phyloP scores from a whole-genome alignment of 2,888 invertebrate genomes.

The Cetonia aurata region DNA sequence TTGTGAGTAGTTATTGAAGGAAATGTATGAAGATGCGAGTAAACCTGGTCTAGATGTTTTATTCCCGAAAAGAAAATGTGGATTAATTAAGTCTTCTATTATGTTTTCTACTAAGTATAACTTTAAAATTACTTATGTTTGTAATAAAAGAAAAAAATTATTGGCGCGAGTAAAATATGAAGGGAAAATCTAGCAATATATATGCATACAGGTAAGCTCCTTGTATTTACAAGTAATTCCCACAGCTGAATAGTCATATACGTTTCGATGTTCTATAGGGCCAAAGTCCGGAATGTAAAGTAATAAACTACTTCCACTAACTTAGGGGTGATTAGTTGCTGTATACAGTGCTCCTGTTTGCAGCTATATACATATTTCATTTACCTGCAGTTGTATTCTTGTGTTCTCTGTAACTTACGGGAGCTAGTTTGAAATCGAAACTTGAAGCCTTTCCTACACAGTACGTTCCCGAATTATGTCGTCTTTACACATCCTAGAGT shows the following conservation, averaged over 20 bases:
- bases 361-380: slow-evolving; percentile 21
- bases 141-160: no score
- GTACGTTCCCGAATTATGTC: slow-evolving; percentile 27
- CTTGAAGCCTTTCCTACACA: slow-evolving; percentile 39
- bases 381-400: slow-evolving; percentile 39
- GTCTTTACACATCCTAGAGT: slow-evolving; percentile 32
- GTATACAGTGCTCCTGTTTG: slow-evolving; percentile 2
- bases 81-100: no score
- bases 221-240: no score
- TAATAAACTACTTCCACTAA: slow-evolving; percentile 24
- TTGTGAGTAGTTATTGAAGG: not conserved
- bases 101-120: no score
- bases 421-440: slow-evolving; percentile 39
- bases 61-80: no score
- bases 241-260: slow-evolving; percentile 13
- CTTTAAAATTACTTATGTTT: no score
- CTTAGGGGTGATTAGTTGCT: slow-evolving; percentile 27
- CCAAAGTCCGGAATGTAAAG: slow-evolving; percentile 17
- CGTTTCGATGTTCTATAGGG: not conserved
- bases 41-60: no score
- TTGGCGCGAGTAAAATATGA: no score
- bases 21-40: no score
- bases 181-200: no score
- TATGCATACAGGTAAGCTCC: not conserved
- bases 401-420: slow-evolving; percentile 19